Conservation (phyloP, 2,113 vertebrate genomes). For the Marmota flaviventris region DNA sequence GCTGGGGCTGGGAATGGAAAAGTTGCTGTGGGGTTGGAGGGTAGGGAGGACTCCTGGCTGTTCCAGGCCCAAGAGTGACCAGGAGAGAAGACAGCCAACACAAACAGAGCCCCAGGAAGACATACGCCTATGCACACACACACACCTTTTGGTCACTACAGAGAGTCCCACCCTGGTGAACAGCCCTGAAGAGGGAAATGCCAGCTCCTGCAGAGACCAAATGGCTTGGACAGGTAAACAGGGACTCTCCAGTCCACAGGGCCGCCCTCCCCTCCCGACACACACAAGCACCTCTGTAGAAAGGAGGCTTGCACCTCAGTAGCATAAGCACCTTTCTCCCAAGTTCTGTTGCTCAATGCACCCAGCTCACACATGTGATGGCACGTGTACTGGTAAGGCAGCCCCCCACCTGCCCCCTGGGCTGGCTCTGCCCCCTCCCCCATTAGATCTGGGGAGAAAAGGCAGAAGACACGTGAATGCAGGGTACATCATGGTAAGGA, state of each 20-base stretch:
- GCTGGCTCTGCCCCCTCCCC: background rate
- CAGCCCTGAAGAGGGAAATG: background rate
- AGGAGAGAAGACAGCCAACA: constrained; percentile 41
- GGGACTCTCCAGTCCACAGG: background rate
- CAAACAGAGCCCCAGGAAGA: constrained; percentile 59
- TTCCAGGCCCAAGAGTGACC: constrained; percentile 57
- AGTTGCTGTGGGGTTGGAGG: background rate
- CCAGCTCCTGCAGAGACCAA: background rate
- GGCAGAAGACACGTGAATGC: constrained; percentile 35
- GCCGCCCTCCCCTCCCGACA: too few relatives aligned
- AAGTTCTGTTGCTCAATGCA: constrained; percentile 26
- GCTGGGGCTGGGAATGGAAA: constrained; percentile 5
- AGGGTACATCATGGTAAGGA: background rate
- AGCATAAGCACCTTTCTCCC: background rate
- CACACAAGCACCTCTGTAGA: background rate
- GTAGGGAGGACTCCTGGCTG: background rate
- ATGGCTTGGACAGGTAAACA: background rate
- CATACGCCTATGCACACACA: background rate
- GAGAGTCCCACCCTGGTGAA: background rate
- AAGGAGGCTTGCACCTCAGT: constrained; percentile 34
- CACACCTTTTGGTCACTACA: background rate
- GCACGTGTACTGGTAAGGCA: constrained; percentile 52
- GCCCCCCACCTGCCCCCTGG: constrained; percentile 32
- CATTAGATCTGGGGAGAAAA: background rate
- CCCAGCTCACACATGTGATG: constrained; percentile 42